These are phyloP conservation scores for Colletes collaris DNA, from an alignment of 2,888 invertebrate species.

Conservation along the genomic window DNA sequence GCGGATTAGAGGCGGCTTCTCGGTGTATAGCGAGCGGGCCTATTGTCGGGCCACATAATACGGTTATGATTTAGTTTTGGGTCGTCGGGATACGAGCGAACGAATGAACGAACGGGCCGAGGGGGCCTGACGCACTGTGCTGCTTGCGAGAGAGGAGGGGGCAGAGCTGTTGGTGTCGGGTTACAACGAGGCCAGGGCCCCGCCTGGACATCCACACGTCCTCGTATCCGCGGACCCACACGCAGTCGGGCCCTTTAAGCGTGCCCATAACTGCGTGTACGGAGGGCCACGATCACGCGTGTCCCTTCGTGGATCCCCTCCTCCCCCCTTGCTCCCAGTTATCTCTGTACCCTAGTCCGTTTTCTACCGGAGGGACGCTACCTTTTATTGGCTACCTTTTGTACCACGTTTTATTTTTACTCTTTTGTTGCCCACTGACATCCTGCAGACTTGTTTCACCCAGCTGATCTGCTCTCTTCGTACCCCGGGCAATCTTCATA, in stretches of 20 bases:
- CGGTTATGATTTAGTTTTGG: slow-evolving; percentile 82
- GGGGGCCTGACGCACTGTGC: slow-evolving; percentile 62
- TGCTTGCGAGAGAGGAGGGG: slow-evolving; percentile 68
- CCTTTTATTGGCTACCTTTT: slow-evolving; percentile 27
- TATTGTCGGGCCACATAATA: slow-evolving; percentile 79
- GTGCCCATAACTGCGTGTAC: slow-evolving; percentile 59
- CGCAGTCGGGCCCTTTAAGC: slow-evolving; percentile 67
- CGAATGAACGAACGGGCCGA: slow-evolving; percentile 55
- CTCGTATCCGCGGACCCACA: slow-evolving; percentile 68
- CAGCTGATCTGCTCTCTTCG: not conserved
- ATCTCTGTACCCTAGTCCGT: slow-evolving; percentile 20
- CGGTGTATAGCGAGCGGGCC: slow-evolving; percentile 71
- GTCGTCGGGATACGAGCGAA: slow-evolving; percentile 71
- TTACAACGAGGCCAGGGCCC: slow-evolving; percentile 73
- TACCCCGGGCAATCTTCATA: not conserved
- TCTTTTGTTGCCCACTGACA: not conserved
- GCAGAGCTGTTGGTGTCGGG: slow-evolving; percentile 76
- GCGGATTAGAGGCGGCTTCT: slow-evolving; percentile 81
- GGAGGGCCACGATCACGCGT: slow-evolving; percentile 59
- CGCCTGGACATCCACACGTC: slow-evolving; percentile 72
- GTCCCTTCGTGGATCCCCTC: slow-evolving; percentile 69
- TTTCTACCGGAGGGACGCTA: slow-evolving; percentile 6
- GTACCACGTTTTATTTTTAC: not conserved
- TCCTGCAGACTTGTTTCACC: slow-evolving; percentile 1
- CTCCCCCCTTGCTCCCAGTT: slow-evolving; percentile 17